phyloP scores from a whole-genome alignment of 2,797 vertebrate species.

The Pseudochirops corinnae region DNA sequence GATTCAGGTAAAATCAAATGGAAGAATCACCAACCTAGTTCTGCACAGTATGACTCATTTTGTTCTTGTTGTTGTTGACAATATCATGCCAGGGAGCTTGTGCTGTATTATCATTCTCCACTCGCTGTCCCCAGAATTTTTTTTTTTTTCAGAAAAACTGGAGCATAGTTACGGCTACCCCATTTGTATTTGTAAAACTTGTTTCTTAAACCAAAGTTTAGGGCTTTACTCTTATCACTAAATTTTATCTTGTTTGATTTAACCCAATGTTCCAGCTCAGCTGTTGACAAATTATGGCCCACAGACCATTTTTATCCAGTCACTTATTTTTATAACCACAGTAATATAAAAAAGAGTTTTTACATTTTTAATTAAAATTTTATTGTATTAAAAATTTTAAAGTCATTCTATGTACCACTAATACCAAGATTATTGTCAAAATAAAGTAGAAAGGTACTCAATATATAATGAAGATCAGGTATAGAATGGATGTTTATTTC shows the following conservation, averaged over 20 bases:
- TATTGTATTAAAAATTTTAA: neutral
- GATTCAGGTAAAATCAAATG: neutral
- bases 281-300: neutral
- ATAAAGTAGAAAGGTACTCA: neutral
- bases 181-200: neutral
- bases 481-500: neutral
- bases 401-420: neutral
- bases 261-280: neutral
- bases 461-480: neutral
- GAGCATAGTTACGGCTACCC: neutral
- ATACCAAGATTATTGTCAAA: neutral
- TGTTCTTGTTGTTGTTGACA: neutral
- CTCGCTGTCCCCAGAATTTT: neutral
- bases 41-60: neutral
- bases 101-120: neutral
- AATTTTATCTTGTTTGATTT: neutral
- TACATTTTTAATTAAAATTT: neutral
- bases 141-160: neutral
- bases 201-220: neutral
- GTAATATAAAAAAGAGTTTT: neutral
- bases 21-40: neutral
- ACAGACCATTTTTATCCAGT: neutral
- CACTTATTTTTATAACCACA: neutral
- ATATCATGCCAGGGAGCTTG: neutral
- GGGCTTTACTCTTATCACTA: neutral